Percentiles rank a stretch among this genome's conserved stretches.
These are phyloP conservation scores for Chelonus formosanus DNA, from an alignment of 2,888 invertebrate genomes.

Conservation along the genomic window DNA sequence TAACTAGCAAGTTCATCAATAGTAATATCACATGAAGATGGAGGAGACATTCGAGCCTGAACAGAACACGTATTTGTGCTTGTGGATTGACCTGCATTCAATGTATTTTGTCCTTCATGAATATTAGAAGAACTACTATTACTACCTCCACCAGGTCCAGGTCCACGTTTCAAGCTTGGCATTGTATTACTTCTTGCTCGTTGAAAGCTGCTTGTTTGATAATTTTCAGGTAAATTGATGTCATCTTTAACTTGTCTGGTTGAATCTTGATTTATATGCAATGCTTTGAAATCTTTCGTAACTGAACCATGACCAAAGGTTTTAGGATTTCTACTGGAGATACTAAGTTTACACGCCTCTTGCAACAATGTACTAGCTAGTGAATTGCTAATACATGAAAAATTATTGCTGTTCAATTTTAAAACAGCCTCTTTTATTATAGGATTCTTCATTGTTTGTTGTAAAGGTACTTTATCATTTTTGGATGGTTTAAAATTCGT, in stretches of 20 bases:
- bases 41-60: slow-evolving; percentile 76
- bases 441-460: slow-evolving; percentile 49
- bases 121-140: slow-evolving; percentile 3
- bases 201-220: slow-evolving; percentile 55
- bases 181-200: slow-evolving; percentile 62
- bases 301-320: slow-evolving; percentile 58
- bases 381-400: slow-evolving; percentile 50
- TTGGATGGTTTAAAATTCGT: slow-evolving; percentile 58
- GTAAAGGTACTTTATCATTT: slow-evolving; percentile 52
- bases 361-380: slow-evolving; percentile 49
- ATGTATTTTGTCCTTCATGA: slow-evolving; percentile 33
- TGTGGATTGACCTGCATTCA: slow-evolving; percentile 45
- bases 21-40: slow-evolving; percentile 81
- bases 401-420: slow-evolving; percentile 51
- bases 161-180: slow-evolving; percentile 60
- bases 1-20: slow-evolving; percentile 95
- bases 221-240: slow-evolving; percentile 53
- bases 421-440: slow-evolving; percentile 60
- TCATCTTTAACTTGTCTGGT: slow-evolving; percentile 56
- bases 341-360: slow-evolving; percentile 54
- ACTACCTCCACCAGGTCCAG: slow-evolving; percentile 52
- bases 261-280: slow-evolving; percentile 51
- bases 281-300: slow-evolving; percentile 58
- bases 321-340: slow-evolving; percentile 47
- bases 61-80: slow-evolving; percentile 74